These are phyloP conservation scores for Corythornis cristatus DNA, from an alignment of 2,113 vertebrate genomes.

Conservation along the genomic window DNA sequence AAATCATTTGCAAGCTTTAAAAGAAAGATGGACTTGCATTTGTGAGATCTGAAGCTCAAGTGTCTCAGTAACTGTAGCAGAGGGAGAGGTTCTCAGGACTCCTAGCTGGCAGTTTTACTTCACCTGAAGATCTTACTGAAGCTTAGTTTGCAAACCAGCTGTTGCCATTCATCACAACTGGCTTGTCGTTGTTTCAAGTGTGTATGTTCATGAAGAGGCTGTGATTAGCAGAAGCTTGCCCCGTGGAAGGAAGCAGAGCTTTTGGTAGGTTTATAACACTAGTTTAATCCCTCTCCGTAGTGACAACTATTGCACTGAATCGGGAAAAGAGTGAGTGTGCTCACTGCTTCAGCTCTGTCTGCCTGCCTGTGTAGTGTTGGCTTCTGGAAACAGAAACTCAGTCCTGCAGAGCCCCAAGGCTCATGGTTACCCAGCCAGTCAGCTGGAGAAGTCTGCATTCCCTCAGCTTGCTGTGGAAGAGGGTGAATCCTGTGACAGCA, in stretches of 20 bases:
- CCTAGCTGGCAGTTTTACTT: background rate
- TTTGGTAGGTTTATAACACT: background rate
- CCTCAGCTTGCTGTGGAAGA: background rate
- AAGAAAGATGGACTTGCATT: background rate
- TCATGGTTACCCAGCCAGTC: accelerated
- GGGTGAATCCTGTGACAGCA: background rate
- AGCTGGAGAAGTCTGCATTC: background rate
- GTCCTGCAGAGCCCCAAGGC: background rate
- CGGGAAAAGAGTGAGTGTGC: background rate
- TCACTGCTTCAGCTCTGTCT: background rate
- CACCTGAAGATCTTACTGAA: background rate
- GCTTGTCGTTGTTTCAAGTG: background rate
- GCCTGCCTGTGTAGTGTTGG: background rate
- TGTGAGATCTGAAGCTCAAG: background rate
- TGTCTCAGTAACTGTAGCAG: background rate
- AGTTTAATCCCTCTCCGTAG: background rate
- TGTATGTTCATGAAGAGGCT: background rate
- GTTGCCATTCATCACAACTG: background rate
- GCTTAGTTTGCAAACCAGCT: background rate
- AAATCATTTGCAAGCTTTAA: background rate
- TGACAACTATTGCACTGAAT: background rate
- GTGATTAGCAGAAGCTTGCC: background rate
- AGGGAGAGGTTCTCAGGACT: background rate
- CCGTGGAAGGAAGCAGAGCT: background rate
- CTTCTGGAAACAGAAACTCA: background rate